Percentiles rank a stretch among this genome's conserved stretches.
phyloP scores from a whole-genome alignment of 2,888 invertebrate genomes.

The Myopa tessellatipennis region DNA sequence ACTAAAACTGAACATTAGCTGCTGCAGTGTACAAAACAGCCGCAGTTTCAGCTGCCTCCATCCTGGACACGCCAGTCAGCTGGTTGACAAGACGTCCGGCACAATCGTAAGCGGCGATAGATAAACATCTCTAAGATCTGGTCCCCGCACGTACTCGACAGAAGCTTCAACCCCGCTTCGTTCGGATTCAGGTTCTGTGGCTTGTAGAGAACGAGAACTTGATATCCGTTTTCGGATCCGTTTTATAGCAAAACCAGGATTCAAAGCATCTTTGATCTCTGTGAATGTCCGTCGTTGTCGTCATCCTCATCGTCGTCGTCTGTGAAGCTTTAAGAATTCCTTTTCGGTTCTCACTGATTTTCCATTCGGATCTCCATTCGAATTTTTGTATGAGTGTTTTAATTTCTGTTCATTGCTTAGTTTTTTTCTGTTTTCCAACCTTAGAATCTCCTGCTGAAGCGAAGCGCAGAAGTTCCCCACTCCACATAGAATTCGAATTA shows the following conservation, averaged over 20 bases:
- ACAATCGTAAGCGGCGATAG: not conserved
- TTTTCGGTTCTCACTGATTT: conserved; percentile 5
- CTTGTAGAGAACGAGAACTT: not conserved
- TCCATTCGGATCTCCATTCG: not conserved
- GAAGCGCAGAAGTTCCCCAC: not conserved
- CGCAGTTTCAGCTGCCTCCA: not conserved
- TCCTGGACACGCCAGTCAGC: not conserved
- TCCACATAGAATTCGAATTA: not conserved
- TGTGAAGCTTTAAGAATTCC: not conserved
- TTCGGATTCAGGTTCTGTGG: not conserved
- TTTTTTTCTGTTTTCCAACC: not conserved
- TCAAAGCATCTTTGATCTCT: not conserved
- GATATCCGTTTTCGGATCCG: not conserved
- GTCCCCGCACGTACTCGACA: not conserved
- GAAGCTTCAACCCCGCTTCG: not conserved
- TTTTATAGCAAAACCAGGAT: not conserved
- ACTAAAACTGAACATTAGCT: conserved; percentile 36
- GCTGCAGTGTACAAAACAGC: not conserved
- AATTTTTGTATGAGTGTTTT: not conserved
- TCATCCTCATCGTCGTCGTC: not conserved
- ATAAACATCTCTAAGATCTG: conserved; percentile 26
- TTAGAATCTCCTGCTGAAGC: not conserved
- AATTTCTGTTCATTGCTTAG: not conserved
- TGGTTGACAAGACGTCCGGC: not conserved
- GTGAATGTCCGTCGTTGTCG: not conserved